phyloP scores from a whole-genome alignment of 1,140 invertebrate species.

The Amyelois transitella region DNA sequence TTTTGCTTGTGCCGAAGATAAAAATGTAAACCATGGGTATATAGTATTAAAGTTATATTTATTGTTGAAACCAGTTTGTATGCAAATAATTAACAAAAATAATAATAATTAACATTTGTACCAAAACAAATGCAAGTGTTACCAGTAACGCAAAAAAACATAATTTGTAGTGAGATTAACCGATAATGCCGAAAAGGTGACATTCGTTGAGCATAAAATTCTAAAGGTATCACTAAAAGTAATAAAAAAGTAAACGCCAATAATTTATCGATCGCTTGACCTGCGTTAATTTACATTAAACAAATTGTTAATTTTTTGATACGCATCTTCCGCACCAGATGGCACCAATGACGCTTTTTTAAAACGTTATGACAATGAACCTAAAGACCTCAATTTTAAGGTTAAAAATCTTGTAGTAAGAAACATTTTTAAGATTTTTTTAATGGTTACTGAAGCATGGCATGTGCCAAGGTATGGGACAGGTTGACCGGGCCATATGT shows the following conservation, averaged over 20 bases:
- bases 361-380: slow-evolving; percentile 7
- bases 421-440: slow-evolving; percentile 41
- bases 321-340: slow-evolving; percentile 72
- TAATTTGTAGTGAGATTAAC: slow-evolving; percentile 30
- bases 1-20: too few relatives aligned
- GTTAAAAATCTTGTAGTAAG: slow-evolving; percentile 10
- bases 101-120: too few relatives aligned
- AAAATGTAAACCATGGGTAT: too few relatives aligned
- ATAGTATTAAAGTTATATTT: too few relatives aligned
- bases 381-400: slow-evolving; percentile 5
- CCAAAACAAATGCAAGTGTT: too few relatives aligned
- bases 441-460: slow-evolving; percentile 61
- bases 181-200: slow-evolving; percentile 66
- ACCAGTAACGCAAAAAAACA: too few relatives aligned
- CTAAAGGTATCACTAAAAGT: slow-evolving; percentile 51
- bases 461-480: slow-evolving; percentile 70
- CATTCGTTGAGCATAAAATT: slow-evolving; percentile 63
- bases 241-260: too few relatives aligned
- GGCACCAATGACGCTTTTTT: slow-evolving; percentile 11
- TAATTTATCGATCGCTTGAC: slow-evolving; percentile 66
- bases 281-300: slow-evolving; percentile 72
- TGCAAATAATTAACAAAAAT: too few relatives aligned
- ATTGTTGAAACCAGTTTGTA: too few relatives aligned
- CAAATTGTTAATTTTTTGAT: slow-evolving; percentile 75
- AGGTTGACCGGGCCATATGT: slow-evolving; percentile 73